A percentile compares a stretch with the other conserved stretches of the same genome.
Conservation (phyloP, 2,888 invertebrate species). For the Conistra vaccinii region DNA sequence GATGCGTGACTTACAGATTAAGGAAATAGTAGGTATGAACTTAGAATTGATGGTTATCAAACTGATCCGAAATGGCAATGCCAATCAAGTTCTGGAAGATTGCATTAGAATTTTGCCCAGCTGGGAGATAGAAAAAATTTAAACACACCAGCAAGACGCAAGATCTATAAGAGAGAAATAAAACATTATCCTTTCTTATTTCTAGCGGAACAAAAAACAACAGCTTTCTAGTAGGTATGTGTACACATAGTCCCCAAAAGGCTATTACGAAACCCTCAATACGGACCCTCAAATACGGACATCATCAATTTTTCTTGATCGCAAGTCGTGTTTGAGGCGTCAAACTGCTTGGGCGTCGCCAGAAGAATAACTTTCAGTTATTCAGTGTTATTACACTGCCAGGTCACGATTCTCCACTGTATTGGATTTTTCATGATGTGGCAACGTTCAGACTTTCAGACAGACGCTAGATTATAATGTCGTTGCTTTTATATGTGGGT, state of each 20-base stretch:
- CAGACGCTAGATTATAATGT: conserved; percentile 58
- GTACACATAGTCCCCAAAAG: conserved; percentile 21
- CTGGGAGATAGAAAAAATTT: no score
- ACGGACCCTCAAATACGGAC: conserved; percentile 27
- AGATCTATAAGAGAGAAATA: neutral
- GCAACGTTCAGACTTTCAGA: conserved; percentile 53
- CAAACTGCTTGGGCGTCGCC: conserved; percentile 50
- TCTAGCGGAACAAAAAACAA: neutral
- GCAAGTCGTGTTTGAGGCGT: conserved; percentile 58
- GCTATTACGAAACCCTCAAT: conserved; percentile 36
- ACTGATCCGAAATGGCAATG: neutral
- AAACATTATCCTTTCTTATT: neutral
- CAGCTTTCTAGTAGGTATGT: neutral
- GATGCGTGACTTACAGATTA: neutral
- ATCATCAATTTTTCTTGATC: conserved; percentile 64
- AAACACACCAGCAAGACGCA: neutral
- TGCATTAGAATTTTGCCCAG: no score
- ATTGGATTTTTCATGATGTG: conserved; percentile 71
- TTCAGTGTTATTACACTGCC: conserved; percentile 62
- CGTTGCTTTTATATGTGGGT: conserved; percentile 40
- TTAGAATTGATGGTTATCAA: neutral
- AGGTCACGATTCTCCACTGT: conserved; percentile 67
- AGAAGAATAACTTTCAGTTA: conserved; percentile 63
- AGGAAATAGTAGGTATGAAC: neutral
- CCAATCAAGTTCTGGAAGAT: no score